These are phyloP conservation scores for Harpagus bidentatus DNA, from an alignment of 2,113 vertebrate species.

Conservation along the genomic window DNA sequence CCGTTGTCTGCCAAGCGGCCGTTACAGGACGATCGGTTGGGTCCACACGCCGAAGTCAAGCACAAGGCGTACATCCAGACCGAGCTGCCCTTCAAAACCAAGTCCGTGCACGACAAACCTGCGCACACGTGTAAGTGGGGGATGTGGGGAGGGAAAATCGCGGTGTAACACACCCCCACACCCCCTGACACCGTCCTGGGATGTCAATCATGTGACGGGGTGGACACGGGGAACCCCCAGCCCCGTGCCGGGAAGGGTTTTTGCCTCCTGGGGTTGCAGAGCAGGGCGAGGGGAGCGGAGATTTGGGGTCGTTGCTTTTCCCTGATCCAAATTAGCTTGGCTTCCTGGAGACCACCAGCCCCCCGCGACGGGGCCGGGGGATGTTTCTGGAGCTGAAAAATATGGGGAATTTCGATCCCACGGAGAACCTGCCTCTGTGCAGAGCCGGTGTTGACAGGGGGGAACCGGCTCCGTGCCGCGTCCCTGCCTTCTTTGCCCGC, in stretches of 20 bases:
- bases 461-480: neutral
- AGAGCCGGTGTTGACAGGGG: no score
- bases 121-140: conserved; percentile 77
- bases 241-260: neutral
- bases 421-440: neutral
- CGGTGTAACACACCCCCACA: no score
- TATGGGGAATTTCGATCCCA: neutral
- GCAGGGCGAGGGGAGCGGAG: neutral
- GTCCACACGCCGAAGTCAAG: conserved; percentile 63
- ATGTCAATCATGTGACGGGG: accelerated
- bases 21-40: conserved; percentile 72
- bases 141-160: neutral
- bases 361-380: accelerated
- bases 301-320: neutral
- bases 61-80: conserved; percentile 79
- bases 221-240: neutral
- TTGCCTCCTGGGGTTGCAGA: neutral
- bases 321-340: no score
- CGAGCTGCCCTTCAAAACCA: conserved; percentile 82
- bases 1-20: conserved; percentile 78
- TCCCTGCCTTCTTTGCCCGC: neutral
- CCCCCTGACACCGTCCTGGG: no score
- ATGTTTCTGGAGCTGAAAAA: neutral
- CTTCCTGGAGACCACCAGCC: no score
- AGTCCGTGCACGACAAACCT: conserved; percentile 82